Base-by-base conservation (phyloP, 1,140 invertebrate genomes). In the Triops cancriformis region DNA sequence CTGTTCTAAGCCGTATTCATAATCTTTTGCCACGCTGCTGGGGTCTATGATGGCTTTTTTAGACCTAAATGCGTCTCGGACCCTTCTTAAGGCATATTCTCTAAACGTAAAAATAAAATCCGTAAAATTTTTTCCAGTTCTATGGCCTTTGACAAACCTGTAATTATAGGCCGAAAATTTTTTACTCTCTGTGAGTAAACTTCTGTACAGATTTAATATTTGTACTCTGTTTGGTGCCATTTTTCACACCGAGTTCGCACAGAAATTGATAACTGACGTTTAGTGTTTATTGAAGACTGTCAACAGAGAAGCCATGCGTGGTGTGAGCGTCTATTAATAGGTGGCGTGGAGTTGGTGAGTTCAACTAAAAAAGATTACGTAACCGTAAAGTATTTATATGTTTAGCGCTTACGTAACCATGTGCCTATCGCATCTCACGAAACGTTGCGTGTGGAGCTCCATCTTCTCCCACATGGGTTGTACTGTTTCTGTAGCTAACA, bases 111-210 rank as follows among this genome's bases (percentile, higher is more conserved):
- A n/a, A 12, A 37, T 28, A 37, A 18, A 18, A 27, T 75, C 37
- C 14, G 23, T 18, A 28, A 75, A 28, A 31, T 1, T 37, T 4
- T 41, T 9, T 18, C 12, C 14, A 3, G n/a, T 75, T 12, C 27
- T 43, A n/a, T 28, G 37, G 27, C 27, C 51, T 23, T 23, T 31
- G 42, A 76, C 27, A 31, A 26, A 77, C 76, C 76, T 77, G 51
- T 31, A 77, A n/a, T 77, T 77, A n/a, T 77, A 77, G 7, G 43
- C 27, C 11, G 45, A 3, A n/a, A 77, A 77, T 18, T 77, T 77
- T 11, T 51, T n/a, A 4, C 51, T 73, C 18, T 77, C 76, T 41
- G 31, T 51, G 2, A 77, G 64, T 10, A 77, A 18, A 11, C 26
- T 26, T 31, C 73, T 77, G 28, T 77, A 77, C 9, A 77, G 64